phyloP scores from a whole-genome alignment of 2,888 invertebrate species.

The Ectropis crepuscularia region DNA sequence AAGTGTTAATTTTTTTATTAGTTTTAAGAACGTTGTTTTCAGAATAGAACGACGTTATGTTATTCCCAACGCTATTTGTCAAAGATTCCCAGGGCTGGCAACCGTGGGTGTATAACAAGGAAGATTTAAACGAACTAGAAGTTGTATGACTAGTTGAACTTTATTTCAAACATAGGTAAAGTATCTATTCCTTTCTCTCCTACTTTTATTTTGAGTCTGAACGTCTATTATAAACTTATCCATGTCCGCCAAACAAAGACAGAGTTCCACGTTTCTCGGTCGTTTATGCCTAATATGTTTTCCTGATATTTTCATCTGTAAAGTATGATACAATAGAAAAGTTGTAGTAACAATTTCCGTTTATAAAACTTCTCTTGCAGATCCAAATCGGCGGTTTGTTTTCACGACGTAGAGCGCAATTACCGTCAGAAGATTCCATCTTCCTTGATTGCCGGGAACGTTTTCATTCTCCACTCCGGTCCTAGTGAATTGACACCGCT shows the following conservation, averaged over 20 bases:
- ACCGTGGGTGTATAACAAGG: not conserved
- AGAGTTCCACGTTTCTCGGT: too few species aligned
- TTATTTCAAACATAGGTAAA: too few species aligned
- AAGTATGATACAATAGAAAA: too few species aligned
- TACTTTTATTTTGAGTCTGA: too few species aligned
- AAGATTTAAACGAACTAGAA: too few species aligned
- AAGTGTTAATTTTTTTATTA: not conserved
- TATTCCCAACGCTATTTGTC: constrained; percentile 2
- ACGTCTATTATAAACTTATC: too few species aligned
- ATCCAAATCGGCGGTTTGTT: constrained; percentile 8
- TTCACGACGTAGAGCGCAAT: constrained; percentile 16
- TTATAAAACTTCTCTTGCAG: not conserved
- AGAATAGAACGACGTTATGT: not conserved
- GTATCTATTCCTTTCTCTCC: too few species aligned
- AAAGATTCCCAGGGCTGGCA: constrained; percentile 1
- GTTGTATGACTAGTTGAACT: too few species aligned
- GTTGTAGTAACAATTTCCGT: too few species aligned
- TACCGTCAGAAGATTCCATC: constrained; percentile 12
- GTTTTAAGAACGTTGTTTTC: not conserved
- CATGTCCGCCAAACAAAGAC: too few species aligned
- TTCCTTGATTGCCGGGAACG: constrained; percentile 9
- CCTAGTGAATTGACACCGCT: constrained; percentile 3
- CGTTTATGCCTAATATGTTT: too few species aligned
- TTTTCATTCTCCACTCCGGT: constrained; percentile 1
- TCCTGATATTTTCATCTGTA: too few species aligned